Evolutionary conservation across 2,113 vertebrate genomes (phyloP), one percentile per base, ranked within the genome.

Genomic region (Plestiodon gilberti): DNA sequence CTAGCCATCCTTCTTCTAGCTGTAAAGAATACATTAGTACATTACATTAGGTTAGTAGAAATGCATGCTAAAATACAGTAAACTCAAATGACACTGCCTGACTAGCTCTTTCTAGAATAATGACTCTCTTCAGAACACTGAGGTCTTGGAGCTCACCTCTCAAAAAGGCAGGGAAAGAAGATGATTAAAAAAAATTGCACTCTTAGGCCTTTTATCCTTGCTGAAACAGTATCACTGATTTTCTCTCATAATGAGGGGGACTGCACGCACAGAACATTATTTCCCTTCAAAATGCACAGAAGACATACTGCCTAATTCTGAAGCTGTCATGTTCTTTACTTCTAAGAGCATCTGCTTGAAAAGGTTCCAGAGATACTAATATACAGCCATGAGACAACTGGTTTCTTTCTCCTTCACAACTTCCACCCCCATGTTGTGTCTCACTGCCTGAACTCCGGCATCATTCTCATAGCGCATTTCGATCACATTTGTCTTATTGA

Each of bases 1-100:
- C 98, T 94, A 99, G 95, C 99, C 99, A 99, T 90, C 97, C 97
- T 94, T 99, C 99, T 92, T 99, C 98, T 96, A 99, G 94, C 98
- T 99, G 95, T 88, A 96, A 96, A 93, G 91, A 96, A 96, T 93
- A 96, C 91, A 96, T 96, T 94, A 96, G 93, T 91, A 90, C 85
- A 88, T 96, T 93, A 90, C 83, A 94, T 94, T 93, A 93, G 76
- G 86, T 94, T 93, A 95, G 91, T 79, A 92, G 93, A 92, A 91
- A 89, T 89, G 93, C 90, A 84, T 55, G 89, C 87, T 95, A 94
- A 95, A 95, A 94, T 76, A 93, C 82, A 79, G 88, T 88, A 94
- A 94, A 94, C 78, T 89, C 93, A 96, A 95, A 95, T 93, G 92
- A 89, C 55, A 83, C 81, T 62, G 86, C 89, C 93, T 80, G 88